phyloP scores from a whole-genome alignment of 2,888 invertebrate species.

The Oscheius myriophilus region DNA sequence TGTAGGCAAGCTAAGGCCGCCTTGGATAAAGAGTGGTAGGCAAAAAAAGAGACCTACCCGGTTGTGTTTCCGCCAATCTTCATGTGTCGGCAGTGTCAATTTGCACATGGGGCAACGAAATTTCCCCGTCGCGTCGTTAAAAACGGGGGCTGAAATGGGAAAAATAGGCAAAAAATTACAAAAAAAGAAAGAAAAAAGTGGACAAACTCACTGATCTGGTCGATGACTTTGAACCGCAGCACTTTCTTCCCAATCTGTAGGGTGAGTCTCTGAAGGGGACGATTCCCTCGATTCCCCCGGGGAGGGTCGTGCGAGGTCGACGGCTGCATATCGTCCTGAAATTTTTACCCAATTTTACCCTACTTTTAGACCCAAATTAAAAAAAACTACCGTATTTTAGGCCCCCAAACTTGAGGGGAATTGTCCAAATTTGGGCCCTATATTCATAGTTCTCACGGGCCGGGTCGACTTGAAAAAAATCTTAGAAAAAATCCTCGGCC shows the following conservation, averaged over 20 bases:
- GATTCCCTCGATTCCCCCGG: neutral
- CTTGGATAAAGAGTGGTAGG: no score
- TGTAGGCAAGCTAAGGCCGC: no score
- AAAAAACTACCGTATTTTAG: no score
- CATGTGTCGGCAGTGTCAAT: neutral
- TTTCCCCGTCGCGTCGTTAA: conserved; percentile 5
- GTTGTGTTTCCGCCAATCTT: neutral
- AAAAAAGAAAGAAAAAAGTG: no score
- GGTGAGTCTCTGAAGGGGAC: conserved; percentile 29
- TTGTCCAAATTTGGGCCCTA: no score
- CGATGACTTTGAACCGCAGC: conserved; percentile 49
- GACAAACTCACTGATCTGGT: conserved; percentile 11
- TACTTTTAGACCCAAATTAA: no score
- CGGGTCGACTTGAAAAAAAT: no score
- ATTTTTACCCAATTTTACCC: no score
- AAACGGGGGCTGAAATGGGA: conserved; percentile 6
- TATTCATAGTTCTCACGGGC: no score
- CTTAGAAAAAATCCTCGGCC: no score
- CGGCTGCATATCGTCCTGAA: conserved; percentile 8
- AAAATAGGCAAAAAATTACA: neutral
- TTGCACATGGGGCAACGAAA: conserved; percentile 20
- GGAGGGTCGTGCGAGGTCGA: conserved; percentile 3
- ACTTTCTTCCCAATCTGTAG: conserved; percentile 47
- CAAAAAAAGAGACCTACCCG: conserved; percentile 2
- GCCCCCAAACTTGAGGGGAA: no score